Base-by-base conservation (phyloP, 2,113 vertebrate genomes). In the Phylloscopus trochilus region DNA sequence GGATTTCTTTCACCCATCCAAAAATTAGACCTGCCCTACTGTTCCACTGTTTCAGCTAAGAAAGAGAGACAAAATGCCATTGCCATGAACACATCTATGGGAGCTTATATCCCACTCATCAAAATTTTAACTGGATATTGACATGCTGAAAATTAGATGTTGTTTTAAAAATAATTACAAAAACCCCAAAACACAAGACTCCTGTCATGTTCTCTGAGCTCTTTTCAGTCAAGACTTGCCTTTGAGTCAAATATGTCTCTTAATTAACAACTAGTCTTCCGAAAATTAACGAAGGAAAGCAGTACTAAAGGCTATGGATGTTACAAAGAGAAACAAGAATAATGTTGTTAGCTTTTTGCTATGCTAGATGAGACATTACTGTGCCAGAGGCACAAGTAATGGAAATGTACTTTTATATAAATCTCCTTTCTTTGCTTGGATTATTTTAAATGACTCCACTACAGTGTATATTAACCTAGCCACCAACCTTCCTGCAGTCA, bases 381-480 rank as follows among this genome's bases (percentile, higher is more conserved):
- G 66, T 56, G 90, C 67, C 64, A 74, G 37, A 85, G 81, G 51
- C 60, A 90, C 41, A 67, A 91, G 69, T 91, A 92, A 89, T 83
- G 46, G 90, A 96, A 96, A 93, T 39, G 28, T 83, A 91, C 78
- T 95, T 96, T 92, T 52, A 53, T 70, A 97, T 82, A 96, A 94
- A 91, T 92, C 80, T 93, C 76, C 90, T 93, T 86, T 93, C 58
- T 96, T 96, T 90, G 93, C 87, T 95, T 97, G 77, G 67, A 92
- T 93, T 96, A 79, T 89, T 96, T 92, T 91, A 82, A 95, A 95
- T 88, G 81, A 95, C 93, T 96, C 56, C 15, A 58, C 93, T 81
- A 81, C 35, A 90, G 63, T 26, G 53, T 63, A 64, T 72, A 94
- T 93, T 92, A 96, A 90, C 93, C 76, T 39, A 81, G 73, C 62